phyloP scores from a whole-genome alignment of 2,888 invertebrate genomes.

The Cantharis rustica region DNA sequence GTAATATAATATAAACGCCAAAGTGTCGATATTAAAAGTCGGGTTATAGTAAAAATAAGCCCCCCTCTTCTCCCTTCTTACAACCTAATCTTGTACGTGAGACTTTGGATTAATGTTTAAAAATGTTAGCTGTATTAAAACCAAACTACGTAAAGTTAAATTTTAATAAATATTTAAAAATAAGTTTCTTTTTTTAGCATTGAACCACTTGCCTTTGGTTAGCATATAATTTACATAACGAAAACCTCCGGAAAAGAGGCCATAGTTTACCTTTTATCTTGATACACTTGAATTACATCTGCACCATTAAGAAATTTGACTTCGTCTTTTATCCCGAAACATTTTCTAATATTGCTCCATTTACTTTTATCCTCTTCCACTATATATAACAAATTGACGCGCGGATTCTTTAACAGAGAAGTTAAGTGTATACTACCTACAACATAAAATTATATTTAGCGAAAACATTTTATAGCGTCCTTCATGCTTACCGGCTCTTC shows the following conservation, averaged over 20 bases:
- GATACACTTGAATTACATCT: conserved; percentile 58
- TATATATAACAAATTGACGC: conserved; percentile 61
- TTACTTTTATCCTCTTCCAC: conserved; percentile 60
- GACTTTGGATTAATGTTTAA: too few relatives aligned
- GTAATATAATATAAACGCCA: too few relatives aligned
- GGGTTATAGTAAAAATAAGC: too few relatives aligned
- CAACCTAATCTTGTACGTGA: too few relatives aligned
- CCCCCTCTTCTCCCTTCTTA: too few relatives aligned
- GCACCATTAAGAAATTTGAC: conserved; percentile 58
- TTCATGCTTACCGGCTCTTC: conserved; percentile 57
- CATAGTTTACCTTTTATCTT: conserved; percentile 59
- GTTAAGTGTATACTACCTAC: conserved; percentile 62
- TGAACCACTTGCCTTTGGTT: not conserved
- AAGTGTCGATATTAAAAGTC: too few relatives aligned
- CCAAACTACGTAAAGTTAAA: too few relatives aligned
- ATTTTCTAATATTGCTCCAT: conserved; percentile 56
- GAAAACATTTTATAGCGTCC: not conserved
- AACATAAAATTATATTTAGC: conserved; percentile 7
- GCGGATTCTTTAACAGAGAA: conserved; percentile 57
- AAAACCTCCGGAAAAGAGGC: not conserved
- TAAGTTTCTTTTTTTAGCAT: not conserved
- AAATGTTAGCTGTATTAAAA: too few relatives aligned
- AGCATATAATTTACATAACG: not conserved
- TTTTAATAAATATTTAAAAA: too few relatives aligned
- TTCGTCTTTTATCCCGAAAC: conserved; percentile 58